Evolutionary conservation across 2,888 invertebrate species (phyloP), one percentile per base, ranked within the genome.

Genomic region (Cephus spinipes): DNA sequence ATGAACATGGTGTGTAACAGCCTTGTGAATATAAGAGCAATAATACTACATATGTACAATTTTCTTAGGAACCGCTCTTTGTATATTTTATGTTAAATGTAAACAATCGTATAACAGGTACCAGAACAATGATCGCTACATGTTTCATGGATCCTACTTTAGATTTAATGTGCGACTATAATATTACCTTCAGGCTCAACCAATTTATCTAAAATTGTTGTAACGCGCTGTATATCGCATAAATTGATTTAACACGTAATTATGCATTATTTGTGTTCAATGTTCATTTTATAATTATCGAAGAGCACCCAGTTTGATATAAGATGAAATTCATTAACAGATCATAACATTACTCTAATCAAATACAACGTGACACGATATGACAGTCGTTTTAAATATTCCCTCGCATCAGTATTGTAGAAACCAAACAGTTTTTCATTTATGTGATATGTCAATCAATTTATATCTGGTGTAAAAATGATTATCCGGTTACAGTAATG

Each of bases 81-180:
- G 77, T 77, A 77, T 73, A 40, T 68, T 34, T 68, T 74, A 75
- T 73, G 79, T 81, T 55, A 79, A 83, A 83, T 83, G 82, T 83
- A 84, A 83, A 83, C 11, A 85, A 84, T 85, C 81, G 40, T 23
- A 23, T 89, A 88, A 87, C 87, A 89, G 88, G 85, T 84, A 85
- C 85, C 86, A 81, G 88, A 85, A 87, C 84, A 81, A 86, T 82
- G 69, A 80, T 80, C 81, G 74, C 40, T 55, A 9, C 23, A 55
- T 55, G 4, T 55, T 23, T 55, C 40, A 55, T 23, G 40, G 23
- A 23, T 55, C 40, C 40, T 23, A 23, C 9, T 55, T 55, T 23
- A 55, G 9, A 9, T 55, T 55, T 55, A 55, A 23, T 23, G 40
- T 23, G 6, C 4, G 40, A 15, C 40, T 40, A 15, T 40, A 23